These are phyloP conservation scores for Platycheirus rosarum DNA, from an alignment of 2,888 invertebrate genomes.

Conservation along the genomic window DNA sequence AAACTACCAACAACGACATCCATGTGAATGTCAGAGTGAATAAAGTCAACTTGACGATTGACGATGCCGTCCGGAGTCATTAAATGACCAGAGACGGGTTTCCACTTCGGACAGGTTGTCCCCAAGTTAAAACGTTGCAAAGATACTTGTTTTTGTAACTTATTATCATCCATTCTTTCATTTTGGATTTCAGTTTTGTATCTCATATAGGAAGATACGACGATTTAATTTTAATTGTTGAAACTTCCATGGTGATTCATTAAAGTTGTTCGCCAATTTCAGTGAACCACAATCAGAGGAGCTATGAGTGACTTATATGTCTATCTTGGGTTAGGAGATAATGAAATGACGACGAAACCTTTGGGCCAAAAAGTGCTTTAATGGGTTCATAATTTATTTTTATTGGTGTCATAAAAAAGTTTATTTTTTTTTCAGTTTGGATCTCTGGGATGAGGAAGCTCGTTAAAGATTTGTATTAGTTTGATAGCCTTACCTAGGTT, in stretches of 20 bases:
- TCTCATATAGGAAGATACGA: no score
- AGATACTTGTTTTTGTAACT: no score
- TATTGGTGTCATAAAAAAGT: constrained; percentile 13
- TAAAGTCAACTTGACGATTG: constrained; percentile 19
- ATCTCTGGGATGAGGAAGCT: constrained; percentile 1
- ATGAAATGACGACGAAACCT: not conserved
- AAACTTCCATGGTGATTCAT: no score
- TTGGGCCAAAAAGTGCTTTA: constrained; percentile 1
- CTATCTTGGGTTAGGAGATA: no score
- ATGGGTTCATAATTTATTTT: constrained; percentile 33
- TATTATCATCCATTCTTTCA: no score
- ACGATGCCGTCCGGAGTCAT: constrained; percentile 14
- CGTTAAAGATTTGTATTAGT: not conserved
- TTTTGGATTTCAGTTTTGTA: no score
- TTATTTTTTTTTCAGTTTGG: constrained; percentile 11
- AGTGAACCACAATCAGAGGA: no score
- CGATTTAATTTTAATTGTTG: no score
- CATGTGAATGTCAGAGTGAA: constrained; percentile 25
- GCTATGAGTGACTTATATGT: no score
- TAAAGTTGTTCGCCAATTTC: no score
- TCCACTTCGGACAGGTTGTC: constrained; percentile 3
- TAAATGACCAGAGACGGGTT: constrained; percentile 14
- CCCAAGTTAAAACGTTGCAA: no score
- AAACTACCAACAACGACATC: not conserved
- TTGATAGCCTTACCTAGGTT: constrained; percentile 7